These are phyloP conservation scores for Tretioscincus oriximinensis DNA, from an alignment of 2,113 vertebrate genomes.

Conservation along the genomic window DNA sequence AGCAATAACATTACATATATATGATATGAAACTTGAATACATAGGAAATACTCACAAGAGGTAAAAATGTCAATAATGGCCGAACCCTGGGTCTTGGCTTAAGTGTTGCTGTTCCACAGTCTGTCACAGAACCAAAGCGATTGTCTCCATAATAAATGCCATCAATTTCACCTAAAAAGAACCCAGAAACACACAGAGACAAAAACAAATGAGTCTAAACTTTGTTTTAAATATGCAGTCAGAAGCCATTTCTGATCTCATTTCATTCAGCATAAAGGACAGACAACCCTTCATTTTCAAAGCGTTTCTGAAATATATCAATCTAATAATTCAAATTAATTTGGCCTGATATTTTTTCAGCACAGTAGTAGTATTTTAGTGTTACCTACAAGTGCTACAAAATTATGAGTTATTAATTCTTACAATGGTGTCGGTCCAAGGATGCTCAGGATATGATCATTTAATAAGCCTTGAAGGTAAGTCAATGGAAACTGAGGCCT, in stretches of 20 bases:
- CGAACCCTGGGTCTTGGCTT: constrained; percentile 76
- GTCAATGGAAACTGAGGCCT: too few species aligned
- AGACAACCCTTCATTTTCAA: not conserved
- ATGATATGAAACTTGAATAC: rapidly evolving
- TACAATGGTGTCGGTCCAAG: too few species aligned
- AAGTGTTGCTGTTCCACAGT: constrained; percentile 76
- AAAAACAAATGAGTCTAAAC: not conserved
- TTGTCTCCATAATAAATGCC: constrained; percentile 71
- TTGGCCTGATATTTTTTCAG: not conserved
- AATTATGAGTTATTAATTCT: not conserved
- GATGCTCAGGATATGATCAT: not conserved
- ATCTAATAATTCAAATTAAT: not conserved
- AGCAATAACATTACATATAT: not conserved
- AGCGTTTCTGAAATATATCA: not conserved
- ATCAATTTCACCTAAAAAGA: constrained; percentile 57
- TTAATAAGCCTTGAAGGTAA: too few species aligned
- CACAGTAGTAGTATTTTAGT: not conserved
- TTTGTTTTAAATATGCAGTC: rapidly evolving
- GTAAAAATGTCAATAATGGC: constrained; percentile 75
- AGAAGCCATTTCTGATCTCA: not conserved
- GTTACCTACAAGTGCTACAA: not conserved
- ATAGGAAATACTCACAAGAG: constrained; percentile 67
- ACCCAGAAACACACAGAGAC: not conserved
- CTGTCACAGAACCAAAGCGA: constrained; percentile 66
- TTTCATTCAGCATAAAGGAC: not conserved